Percentiles rank a stretch among this genome's conserved stretches.
Evolutionary conservation across 2,888 invertebrate species (phyloP).

Genomic region (Lasioglossum figueresi): DNA sequence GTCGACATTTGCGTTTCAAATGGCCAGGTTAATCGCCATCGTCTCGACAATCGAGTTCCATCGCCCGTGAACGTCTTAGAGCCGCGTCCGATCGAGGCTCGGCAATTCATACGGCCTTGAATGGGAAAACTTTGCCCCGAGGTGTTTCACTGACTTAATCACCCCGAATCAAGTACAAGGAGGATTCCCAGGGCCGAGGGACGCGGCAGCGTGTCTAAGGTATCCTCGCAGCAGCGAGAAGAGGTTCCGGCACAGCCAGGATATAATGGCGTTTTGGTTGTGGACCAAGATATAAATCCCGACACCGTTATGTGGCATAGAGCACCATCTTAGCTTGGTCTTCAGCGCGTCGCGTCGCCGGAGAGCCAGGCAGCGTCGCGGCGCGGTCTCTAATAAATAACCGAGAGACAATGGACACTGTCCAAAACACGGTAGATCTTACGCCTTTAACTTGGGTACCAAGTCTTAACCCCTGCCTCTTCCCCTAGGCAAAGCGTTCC

Average conservation of each 20-base stretch:
- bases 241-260: constrained; percentile 62
- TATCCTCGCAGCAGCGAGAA: constrained; percentile 48
- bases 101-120: constrained; percentile 10
- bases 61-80: background rate
- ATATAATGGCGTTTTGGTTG: constrained; percentile 72
- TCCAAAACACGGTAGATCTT: constrained; percentile 84
- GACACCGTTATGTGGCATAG: constrained; percentile 67
- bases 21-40: constrained; percentile 7
- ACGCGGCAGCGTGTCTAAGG: constrained; percentile 46
- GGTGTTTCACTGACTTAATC: constrained; percentile 59
- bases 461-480: constrained; percentile 77
- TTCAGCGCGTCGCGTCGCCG: constrained; percentile 68
- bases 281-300: constrained; percentile 72
- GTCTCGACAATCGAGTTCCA: constrained; percentile 1
- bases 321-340: constrained; percentile 79
- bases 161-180: constrained; percentile 57
- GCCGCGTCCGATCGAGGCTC: background rate
- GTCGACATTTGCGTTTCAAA: constrained; percentile 6
- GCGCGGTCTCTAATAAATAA: constrained; percentile 82
- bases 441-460: constrained; percentile 81
- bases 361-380: constrained; percentile 48
- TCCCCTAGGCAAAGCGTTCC: constrained; percentile 47
- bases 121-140: constrained; percentile 37
- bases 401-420: constrained; percentile 83
- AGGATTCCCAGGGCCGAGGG: constrained; percentile 42